Base-by-base conservation (phyloP, 2,797 vertebrate species). In the Chromobotia macracanthus region DNA sequence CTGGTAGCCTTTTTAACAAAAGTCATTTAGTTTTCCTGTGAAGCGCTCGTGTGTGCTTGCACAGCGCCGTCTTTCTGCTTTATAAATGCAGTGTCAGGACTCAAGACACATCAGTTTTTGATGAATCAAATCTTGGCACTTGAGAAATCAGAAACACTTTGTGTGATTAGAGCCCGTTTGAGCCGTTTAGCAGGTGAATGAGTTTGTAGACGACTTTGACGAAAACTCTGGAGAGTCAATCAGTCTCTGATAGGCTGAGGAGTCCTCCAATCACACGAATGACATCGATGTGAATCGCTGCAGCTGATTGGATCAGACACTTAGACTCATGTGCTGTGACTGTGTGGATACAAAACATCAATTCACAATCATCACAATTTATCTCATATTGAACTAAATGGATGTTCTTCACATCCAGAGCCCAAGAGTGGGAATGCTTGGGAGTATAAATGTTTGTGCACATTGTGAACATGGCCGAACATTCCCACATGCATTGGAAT, bases 111-210 rank as follows among this genome's bases (percentile, higher is more conserved):
- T 58, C 66, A 80, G 70, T 67, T 53, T 70, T 80, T 77, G 46
- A 74, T 25, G 75, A 75, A 66, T 85, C 81, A 73, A 77, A 79
- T 84, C 84, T 41, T 70, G 64, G 41, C 84, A 82, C 84, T 85
- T 81, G 38, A 82, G 77, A 84, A 84, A 81, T 83, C 75, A 48
- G 87, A 81, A 83, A 81, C 46, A 87, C 82, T 87, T 58, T 50
- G 23, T 61, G 11, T 91, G 91, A 92, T 92, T 90, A 88, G 88
- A 84, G 82, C 81, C 83, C 84, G 89, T 91, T 88, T 56, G 21
- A 31, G 50, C 25, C 53, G 48, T 79, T 83, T 69, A 72, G 79
- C 35, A 75, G 53, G 66, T 75, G 78, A 77, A 56, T 41, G 76
- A 58, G 31, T 81, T 85, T 72, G 31, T 50, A 21, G 68, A 80